A percentile compares a stretch with the other conserved stretches of the same genome.
phyloP scores from a whole-genome alignment of 2,888 invertebrate species.

The Drosophila mimetica region DNA sequence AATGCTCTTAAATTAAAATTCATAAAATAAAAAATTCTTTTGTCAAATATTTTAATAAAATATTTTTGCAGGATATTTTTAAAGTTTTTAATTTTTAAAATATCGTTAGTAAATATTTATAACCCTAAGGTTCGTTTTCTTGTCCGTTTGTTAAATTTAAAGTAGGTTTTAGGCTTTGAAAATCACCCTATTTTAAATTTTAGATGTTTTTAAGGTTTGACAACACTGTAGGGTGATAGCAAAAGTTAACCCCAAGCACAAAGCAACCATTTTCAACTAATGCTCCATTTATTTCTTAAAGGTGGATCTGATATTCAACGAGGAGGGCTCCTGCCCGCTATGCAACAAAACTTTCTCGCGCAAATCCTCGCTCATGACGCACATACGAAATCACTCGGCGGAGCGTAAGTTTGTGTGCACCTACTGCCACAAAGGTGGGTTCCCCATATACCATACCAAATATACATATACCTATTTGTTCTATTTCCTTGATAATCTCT shows the following conservation, averaged over 20 bases:
- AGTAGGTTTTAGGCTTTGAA: too few relatives aligned
- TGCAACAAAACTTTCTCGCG: conserved; percentile 85
- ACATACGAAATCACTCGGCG: conserved; percentile 85
- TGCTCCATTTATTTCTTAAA: conserved; percentile 36
- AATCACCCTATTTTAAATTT: too few relatives aligned
- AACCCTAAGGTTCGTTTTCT: too few relatives aligned
- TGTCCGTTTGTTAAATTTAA: too few relatives aligned
- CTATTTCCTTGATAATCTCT: background rate
- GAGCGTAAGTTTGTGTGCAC: conserved; percentile 84
- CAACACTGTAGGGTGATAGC: background rate
- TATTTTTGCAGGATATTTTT: too few relatives aligned
- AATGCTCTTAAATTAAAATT: too few relatives aligned
- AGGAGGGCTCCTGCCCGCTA: conserved; percentile 84
- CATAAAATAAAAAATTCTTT: too few relatives aligned
- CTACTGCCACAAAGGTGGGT: conserved; percentile 84
- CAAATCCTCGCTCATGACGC: conserved; percentile 84
- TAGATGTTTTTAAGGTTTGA: too few relatives aligned
- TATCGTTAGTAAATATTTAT: too few relatives aligned
- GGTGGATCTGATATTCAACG: conserved; percentile 84
- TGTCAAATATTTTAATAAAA: too few relatives aligned
- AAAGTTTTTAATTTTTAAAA: too few relatives aligned
- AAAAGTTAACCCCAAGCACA: background rate
- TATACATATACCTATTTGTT: background rate
- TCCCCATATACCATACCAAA: background rate
- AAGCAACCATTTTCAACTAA: conserved; percentile 17